These are phyloP conservation scores for Acleris sparsana DNA, from an alignment of 2,888 invertebrate species.

Conservation along the genomic window DNA sequence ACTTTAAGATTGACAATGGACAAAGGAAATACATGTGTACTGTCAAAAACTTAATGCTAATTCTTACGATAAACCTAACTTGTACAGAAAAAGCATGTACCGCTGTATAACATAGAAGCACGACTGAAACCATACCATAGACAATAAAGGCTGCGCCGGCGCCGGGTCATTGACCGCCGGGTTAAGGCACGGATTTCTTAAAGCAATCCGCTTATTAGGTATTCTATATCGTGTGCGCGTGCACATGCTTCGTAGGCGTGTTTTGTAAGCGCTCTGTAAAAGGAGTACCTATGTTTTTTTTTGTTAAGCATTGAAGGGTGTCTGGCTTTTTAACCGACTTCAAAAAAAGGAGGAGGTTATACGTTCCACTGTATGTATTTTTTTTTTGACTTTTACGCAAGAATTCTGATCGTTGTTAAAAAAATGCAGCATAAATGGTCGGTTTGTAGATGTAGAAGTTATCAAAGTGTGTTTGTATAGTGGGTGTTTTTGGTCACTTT, in stretches of 20 bases:
- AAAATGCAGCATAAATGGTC: neutral
- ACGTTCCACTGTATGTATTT: too few species aligned
- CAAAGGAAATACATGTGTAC: too few species aligned
- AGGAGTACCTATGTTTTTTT: slow-evolving; percentile 50
- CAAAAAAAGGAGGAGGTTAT: too few species aligned
- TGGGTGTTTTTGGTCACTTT: too few species aligned
- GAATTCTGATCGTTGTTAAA: neutral
- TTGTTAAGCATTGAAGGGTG: slow-evolving; percentile 3
- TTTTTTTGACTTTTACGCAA: neutral
- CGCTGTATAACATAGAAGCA: slow-evolving; percentile 37
- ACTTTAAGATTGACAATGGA: too few species aligned
- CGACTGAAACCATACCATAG: slow-evolving; percentile 60
- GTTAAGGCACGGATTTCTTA: slow-evolving; percentile 77
- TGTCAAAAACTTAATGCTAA: too few species aligned
- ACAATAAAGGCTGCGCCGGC: slow-evolving; percentile 75
- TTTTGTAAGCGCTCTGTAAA: slow-evolving; percentile 55
- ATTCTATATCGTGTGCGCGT: slow-evolving; percentile 62
- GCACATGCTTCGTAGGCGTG: slow-evolving; percentile 47
- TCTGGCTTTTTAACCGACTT: slow-evolving; percentile 8
- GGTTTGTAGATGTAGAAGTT: too few species aligned
- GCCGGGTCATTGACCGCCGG: slow-evolving; percentile 72
- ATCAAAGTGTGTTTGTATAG: too few species aligned
- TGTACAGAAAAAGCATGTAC: neutral
- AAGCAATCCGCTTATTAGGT: slow-evolving; percentile 78
- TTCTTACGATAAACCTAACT: neutral